These are phyloP conservation scores for Cryptoprocta ferox DNA, from an alignment of 2,797 vertebrate genomes.

Conservation along the genomic window DNA sequence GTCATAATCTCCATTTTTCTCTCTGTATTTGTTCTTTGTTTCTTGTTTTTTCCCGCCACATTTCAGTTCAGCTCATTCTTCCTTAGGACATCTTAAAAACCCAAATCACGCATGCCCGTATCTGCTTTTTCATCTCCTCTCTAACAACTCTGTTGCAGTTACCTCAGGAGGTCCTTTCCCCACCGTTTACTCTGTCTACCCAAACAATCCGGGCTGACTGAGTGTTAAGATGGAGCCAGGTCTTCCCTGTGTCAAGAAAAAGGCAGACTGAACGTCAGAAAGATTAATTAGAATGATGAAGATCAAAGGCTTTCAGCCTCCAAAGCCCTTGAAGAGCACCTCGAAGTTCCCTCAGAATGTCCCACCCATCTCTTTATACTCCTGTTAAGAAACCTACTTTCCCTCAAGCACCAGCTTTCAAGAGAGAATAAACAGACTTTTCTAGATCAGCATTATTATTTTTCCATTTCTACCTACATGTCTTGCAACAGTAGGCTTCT, in stretches of 20 bases:
- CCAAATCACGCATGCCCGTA: not conserved
- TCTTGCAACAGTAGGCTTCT: not conserved
- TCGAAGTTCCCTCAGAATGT: not conserved
- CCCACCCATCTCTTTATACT: not conserved
- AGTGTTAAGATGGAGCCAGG: not conserved
- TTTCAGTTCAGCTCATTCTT: not conserved
- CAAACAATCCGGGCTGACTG: not conserved
- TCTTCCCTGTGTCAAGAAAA: slow-evolving; percentile 25
- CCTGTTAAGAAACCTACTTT: slow-evolving; percentile 9
- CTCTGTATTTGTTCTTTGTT: not conserved
- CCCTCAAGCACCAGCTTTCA: slow-evolving; percentile 36
- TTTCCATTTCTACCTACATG: slow-evolving; percentile 2
- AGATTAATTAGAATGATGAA: not conserved
- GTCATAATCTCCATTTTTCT: not conserved
- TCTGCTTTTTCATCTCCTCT: not conserved
- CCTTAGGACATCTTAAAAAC: not conserved
- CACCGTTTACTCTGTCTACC: not conserved
- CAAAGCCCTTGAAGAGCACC: not conserved
- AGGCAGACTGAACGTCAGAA: not conserved
- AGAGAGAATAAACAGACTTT: slow-evolving; percentile 36
- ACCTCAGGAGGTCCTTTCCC: not conserved
- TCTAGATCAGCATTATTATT: not conserved
- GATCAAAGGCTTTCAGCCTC: not conserved
- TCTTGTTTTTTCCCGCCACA: not conserved
- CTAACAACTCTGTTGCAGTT: not conserved